phyloP scores from a whole-genome alignment of 2,113 vertebrate species.

The Hippocampus mohnikei region DNA sequence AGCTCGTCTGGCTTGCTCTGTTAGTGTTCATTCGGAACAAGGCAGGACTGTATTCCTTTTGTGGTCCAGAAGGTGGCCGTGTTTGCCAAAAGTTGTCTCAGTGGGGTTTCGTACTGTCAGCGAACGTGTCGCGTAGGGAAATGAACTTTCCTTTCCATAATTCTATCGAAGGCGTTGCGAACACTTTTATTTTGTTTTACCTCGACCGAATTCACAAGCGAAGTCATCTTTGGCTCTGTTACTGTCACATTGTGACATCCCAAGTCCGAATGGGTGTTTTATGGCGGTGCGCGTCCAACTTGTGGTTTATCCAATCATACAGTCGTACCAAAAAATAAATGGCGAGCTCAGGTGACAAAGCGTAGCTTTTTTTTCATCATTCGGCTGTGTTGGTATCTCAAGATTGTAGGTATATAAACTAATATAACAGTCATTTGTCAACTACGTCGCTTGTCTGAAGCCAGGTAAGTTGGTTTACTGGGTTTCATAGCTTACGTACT shows the following conservation, averaged over 20 bases:
- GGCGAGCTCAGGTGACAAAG: neutral
- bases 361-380: neutral
- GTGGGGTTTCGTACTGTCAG: neutral
- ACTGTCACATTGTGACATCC: neutral
- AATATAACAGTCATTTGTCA: neutral
- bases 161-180: neutral
- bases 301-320: neutral
- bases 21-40: no score
- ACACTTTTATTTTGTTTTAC: neutral
- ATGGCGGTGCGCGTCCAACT: neutral
- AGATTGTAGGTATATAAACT: neutral
- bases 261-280: neutral
- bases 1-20: no score
- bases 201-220: neutral
- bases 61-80: neutral
- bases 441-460: neutral
- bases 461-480: neutral
- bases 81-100: neutral
- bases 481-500: neutral
- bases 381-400: neutral
- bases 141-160: neutral
- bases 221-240: neutral
- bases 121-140: neutral
- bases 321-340: neutral
- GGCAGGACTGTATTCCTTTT: neutral